Evolutionary conservation across 2,113 vertebrate species (phyloP).

Genomic region (Telmatochromis brichardi): DNA sequence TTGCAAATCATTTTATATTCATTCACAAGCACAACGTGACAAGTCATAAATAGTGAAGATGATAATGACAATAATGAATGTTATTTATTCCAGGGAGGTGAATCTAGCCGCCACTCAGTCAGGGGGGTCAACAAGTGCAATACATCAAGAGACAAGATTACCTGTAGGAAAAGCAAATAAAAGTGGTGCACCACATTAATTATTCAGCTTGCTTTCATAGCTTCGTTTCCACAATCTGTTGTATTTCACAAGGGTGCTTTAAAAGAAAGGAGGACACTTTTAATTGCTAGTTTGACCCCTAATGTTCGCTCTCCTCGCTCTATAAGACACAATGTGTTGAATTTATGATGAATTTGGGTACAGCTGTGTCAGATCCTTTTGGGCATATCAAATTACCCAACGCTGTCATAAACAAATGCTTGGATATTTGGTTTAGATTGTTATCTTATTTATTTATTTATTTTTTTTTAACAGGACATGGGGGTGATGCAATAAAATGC

Average conservation of each 20-base stretch:
- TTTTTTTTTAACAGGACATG: not conserved
- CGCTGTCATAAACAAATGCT: not conserved
- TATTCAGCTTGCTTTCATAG: slow-evolving; percentile 26
- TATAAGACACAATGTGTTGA: slow-evolving; percentile 1
- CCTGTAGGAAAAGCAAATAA: not conserved
- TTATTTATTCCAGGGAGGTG: not conserved
- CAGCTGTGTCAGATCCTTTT: not conserved
- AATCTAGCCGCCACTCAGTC: not conserved
- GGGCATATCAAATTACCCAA: slow-evolving; percentile 13
- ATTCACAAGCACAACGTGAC: not conserved
- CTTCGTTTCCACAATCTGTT: slow-evolving; percentile 22
- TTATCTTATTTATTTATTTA: not conserved
- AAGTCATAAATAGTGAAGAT: not conserved
- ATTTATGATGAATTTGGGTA: slow-evolving; percentile 1
- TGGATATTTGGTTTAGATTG: not conserved
- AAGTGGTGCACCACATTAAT: slow-evolving; percentile 14
- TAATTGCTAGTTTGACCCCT: slow-evolving; percentile 46
- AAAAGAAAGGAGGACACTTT: slow-evolving; percentile 29
- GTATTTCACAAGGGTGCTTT: slow-evolving; percentile 31
- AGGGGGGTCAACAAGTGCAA: not conserved
- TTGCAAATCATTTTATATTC: not conserved
- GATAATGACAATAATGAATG: not conserved
- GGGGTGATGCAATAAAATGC: not conserved
- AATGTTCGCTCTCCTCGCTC: not conserved
- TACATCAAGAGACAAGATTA: slow-evolving; percentile 3